Conservation (phyloP, 1,140 invertebrate species). For the Lepidostoma basale region DNA sequence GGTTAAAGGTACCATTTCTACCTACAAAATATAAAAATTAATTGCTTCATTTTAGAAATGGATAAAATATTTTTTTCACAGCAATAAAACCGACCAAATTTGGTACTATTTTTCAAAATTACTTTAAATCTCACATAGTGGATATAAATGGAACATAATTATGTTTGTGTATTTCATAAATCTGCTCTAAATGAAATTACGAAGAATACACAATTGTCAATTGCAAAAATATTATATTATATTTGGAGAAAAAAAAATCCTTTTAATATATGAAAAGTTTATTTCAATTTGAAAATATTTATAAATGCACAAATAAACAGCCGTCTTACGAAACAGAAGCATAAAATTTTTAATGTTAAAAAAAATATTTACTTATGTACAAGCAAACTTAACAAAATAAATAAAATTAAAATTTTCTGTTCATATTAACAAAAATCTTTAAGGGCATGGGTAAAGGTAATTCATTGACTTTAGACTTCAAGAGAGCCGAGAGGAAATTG, state of each 20-base stretch:
- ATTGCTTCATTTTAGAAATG: too few species aligned
- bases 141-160: too few species aligned
- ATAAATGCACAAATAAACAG: constrained; percentile 18
- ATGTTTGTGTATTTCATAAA: too few species aligned
- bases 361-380: constrained; percentile 5
- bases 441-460: constrained; percentile 37
- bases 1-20: too few species aligned
- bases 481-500: constrained; percentile 13
- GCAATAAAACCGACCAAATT: too few species aligned
- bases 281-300: constrained; percentile 1
- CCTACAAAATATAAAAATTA: too few species aligned
- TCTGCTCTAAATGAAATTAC: too few species aligned
- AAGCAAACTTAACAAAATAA: constrained; percentile 6
- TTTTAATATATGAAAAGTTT: constrained; percentile 9
- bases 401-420: constrained; percentile 24
- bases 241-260: neutral
- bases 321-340: constrained; percentile 6
- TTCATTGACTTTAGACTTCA: constrained; percentile 27
- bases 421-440: constrained; percentile 41
- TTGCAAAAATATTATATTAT: neutral
- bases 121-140: too few species aligned
- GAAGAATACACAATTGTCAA: too few species aligned
- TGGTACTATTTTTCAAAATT: too few species aligned
- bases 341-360: neutral
- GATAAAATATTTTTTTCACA: too few species aligned